Conservation (phyloP, 2,113 vertebrate species). For the Petrocephalus zakoni region DNA sequence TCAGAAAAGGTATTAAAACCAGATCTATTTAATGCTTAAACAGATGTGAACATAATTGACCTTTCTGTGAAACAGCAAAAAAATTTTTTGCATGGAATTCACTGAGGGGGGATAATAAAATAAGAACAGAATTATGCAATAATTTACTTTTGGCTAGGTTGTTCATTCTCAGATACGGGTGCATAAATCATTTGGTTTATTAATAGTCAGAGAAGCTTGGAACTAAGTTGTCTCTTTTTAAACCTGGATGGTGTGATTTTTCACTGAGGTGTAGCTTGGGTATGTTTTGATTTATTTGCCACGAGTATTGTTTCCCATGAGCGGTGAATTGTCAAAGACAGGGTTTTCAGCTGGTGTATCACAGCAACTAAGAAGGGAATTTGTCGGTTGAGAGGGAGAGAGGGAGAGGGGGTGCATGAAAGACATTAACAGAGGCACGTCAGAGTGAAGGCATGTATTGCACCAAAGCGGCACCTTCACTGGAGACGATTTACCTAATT, state of each 20-base stretch:
- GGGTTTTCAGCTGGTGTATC: conserved; percentile 18
- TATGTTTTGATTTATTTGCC: not conserved
- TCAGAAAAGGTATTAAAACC: not conserved
- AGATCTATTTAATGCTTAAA: conserved; percentile 11
- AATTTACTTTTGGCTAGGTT: conserved; percentile 13
- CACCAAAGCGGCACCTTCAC: not conserved
- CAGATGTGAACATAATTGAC: conserved; percentile 8
- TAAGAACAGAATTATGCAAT: conserved; percentile 4
- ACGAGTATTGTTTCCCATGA: not conserved
- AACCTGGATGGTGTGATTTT: conserved; percentile 1
- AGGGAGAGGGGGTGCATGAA: not conserved
- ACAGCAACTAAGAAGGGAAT: conserved; percentile 17
- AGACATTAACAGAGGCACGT: not conserved
- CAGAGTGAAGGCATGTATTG: not conserved
- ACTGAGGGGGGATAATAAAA: conserved; percentile 15
- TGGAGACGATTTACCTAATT: not conserved
- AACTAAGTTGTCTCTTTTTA: not conserved
- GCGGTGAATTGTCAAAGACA: not conserved
- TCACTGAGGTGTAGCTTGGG: conserved; percentile 1
- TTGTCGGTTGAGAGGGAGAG: not conserved
- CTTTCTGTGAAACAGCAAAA: conserved; percentile 12
- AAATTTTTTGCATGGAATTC: not conserved
- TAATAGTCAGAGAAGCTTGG: not conserved
- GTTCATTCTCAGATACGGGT: not conserved
- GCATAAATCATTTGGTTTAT: conserved; percentile 1